Base-by-base conservation (phyloP, 2,888 invertebrate species). In the Cenopis cana region DNA sequence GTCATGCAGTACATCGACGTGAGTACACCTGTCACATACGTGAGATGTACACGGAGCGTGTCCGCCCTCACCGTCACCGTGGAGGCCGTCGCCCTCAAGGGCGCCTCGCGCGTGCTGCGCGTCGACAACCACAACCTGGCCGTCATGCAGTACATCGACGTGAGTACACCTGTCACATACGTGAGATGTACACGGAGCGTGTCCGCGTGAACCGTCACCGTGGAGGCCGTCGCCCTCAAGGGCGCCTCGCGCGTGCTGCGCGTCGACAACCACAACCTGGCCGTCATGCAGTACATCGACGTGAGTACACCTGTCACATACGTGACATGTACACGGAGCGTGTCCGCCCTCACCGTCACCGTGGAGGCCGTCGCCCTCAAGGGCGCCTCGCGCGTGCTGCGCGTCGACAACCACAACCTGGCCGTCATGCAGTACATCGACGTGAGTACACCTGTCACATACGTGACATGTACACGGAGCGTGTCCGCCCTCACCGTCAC, bases 231-330 rank as follows among this genome's bases (percentile, higher is more conserved):
- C 0, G 96, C 98, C 11, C 94, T 97, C 60, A 94, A 95, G 1
- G 97, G 96, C 3, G 93, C 94, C 8, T 94, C 95, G 1, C 94
- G 94, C 76, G 94, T 94, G 0, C 92, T 98, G 71, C 94, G 94
- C 78, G 96, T 98, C 14, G 95, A 95, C 77, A 95, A 96, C 79
- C 94, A 96, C 74, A 97, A 98, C 90, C 91, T 98, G 72, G 98
- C 97, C 5, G 92, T 94, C 77, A 94, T 97, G 80, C 98, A 98
- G 89, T 95, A 93, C 74, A 95, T 98, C 70, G 96, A 97, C 79
- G 97, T 97, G 98, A 98, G 81, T 98, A 98, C 88, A 98, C 98
- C 1, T 96, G 96, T 69, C 95, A 97, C 76, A 96, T n/a, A n/a
- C n/a, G n/a, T n/a, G n/a, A 97, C 72, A 95, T 98, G 20, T 95